Conservation (phyloP, 2,113 vertebrate species). For the Sinocyclocheilus maitianheensis region DNA sequence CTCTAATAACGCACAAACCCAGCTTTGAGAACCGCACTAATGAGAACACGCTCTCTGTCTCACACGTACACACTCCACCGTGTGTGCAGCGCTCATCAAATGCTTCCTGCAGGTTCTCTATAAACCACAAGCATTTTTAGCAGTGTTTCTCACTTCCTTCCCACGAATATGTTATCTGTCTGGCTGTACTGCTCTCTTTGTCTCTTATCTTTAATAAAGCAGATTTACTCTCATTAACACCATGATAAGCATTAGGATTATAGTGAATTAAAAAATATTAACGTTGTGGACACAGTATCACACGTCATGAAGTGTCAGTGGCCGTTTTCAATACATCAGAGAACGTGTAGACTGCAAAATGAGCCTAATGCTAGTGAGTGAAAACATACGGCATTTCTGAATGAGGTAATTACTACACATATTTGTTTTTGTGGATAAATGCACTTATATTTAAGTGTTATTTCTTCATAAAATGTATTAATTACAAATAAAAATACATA, state of each 20-base stretch:
- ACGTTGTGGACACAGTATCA: neutral
- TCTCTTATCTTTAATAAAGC: neutral
- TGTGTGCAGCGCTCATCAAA: neutral
- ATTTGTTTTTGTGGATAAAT: neutral
- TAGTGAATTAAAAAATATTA: neutral
- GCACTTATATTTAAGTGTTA: too few relatives aligned
- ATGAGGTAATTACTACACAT: neutral
- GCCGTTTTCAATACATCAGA: neutral
- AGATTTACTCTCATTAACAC: conserved; percentile 3
- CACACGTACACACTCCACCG: neutral
- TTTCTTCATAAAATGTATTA: too few relatives aligned
- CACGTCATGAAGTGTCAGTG: neutral
- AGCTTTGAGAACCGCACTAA: conserved; percentile 16
- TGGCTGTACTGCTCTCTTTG: neutral
- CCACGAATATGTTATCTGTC: neutral
- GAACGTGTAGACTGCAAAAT: neutral
- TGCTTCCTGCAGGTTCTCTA: neutral
- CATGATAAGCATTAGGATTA: neutral
- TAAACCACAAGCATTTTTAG: neutral
- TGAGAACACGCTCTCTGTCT: neutral
- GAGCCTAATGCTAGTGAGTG: neutral
- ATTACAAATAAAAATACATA: too few relatives aligned
- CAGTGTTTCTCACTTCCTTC: neutral
- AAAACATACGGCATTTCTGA: neutral
- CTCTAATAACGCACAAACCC: conserved; percentile 15